Evolutionary conservation across 2,797 vertebrate species (phyloP).

Genomic region (Pelochelys cantorii): DNA sequence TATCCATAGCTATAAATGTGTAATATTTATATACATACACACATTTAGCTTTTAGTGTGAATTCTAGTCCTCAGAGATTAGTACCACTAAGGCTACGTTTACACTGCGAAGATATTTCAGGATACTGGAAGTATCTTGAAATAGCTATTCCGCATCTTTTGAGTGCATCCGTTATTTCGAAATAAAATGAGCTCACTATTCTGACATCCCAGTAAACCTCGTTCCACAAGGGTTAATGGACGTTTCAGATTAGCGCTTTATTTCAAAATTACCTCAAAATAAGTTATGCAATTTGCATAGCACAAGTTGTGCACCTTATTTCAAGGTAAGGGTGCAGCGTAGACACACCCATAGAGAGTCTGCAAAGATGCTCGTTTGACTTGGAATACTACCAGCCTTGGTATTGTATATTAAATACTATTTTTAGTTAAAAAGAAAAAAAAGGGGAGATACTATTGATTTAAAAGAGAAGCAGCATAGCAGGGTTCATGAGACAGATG

Average conservation of each 20-base stretch:
- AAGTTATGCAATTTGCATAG: too few relatives aligned
- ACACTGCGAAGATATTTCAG: too few relatives aligned
- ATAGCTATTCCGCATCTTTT: too few relatives aligned
- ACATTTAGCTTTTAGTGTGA: constrained; percentile 62
- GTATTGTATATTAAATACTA: constrained; percentile 47
- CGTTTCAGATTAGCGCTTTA: too few relatives aligned
- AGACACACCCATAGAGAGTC: neutral
- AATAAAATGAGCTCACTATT: too few relatives aligned
- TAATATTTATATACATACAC: constrained; percentile 66
- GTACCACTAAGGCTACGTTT: constrained; percentile 4
- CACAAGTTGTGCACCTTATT: too few relatives aligned
- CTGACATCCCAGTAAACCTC: too few relatives aligned
- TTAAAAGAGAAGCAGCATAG: constrained; percentile 53
- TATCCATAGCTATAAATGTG: constrained; percentile 40
- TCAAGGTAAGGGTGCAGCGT: too few relatives aligned
- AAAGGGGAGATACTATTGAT: constrained; percentile 45
- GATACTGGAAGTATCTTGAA: too few relatives aligned
- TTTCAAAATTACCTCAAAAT: too few relatives aligned
- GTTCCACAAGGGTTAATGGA: too few relatives aligned
- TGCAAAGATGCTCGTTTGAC: constrained; percentile 39
- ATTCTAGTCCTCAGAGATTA: constrained; percentile 65
- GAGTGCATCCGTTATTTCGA: too few relatives aligned
- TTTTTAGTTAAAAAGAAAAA: constrained; percentile 55
- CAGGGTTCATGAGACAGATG: constrained; percentile 70
- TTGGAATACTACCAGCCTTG: constrained; percentile 62